Base-by-base conservation (phyloP, 2,888 invertebrate species). In the Nipponacmea schrenckii region DNA sequence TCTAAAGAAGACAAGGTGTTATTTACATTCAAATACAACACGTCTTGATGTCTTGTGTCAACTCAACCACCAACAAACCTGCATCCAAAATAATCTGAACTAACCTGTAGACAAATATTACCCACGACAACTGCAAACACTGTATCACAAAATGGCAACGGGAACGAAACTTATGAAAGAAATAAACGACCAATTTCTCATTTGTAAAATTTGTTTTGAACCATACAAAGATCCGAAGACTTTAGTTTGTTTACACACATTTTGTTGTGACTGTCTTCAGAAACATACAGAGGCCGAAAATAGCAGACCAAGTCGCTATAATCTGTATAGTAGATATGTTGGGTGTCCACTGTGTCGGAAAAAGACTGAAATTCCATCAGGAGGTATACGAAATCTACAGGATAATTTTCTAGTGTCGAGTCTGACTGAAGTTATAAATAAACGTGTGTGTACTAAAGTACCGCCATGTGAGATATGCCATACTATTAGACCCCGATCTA, bases 401-500 rank as follows among this genome's bases (percentile, higher is more conserved):
- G 88, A 89, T 74, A 89, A 88, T 77, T 87, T 87, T 75, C 80
- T 89, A 26, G 81, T 89, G 48, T 83, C 86, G 46, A 88, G 85
- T 75, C 79, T 89, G 20, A 86, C 83, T 17, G 86, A 87, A 62
- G 84, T 86, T 64, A 74, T 85, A n/a, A 80, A 83, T 73, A 77
- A 81, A 66, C 69, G 71, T 64, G 72, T 70, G 45, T 63, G 79
- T 8, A 74, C 79, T 10, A 83, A 83, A 74, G 71, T 80, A 0
- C 86, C 84, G 5, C 81, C 83, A 0, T 86, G 86, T 74, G 86
- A 86, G 70, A 86, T 86, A 31, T 86, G 86, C 74, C 76, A 78
- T 48, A 82, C 79, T 0, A 76, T 81, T 15, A 77, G 82, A 24
- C 71, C 76, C n/a, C 74, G 77, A 31, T 78, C 77, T 50, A 82